Conservation (phyloP, 1,140 invertebrate species). For the Saccostrea cuccullata region DNA sequence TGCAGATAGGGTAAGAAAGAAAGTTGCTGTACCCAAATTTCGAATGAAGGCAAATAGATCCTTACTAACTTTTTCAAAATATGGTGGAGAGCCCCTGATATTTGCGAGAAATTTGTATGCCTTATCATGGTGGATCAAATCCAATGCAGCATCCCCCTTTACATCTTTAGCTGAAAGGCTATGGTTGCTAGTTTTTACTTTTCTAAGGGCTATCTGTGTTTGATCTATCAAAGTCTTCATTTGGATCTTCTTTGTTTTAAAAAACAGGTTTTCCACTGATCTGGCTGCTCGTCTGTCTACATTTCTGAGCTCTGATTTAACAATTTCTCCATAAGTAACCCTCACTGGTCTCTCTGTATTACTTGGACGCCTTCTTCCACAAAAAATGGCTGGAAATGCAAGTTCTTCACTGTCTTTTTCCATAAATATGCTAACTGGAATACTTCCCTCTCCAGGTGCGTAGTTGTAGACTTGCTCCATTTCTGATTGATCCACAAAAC, state of each 20-base stretch:
- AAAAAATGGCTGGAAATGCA: slow-evolving; percentile 58
- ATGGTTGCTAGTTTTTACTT: slow-evolving; percentile 56
- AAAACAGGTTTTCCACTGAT: slow-evolving; percentile 59
- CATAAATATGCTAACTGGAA: slow-evolving; percentile 54
- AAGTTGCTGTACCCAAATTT: slow-evolving; percentile 59
- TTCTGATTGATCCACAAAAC: slow-evolving; percentile 57
- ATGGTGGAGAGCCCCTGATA: slow-evolving; percentile 61
- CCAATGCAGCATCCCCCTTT: slow-evolving; percentile 36
- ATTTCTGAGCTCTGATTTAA: slow-evolving; percentile 55
- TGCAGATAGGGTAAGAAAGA: slow-evolving; percentile 60
- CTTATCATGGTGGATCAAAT: slow-evolving; percentile 50
- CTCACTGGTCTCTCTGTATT: slow-evolving; percentile 49
- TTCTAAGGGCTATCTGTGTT: slow-evolving; percentile 54
- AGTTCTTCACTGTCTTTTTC: slow-evolving; percentile 53
- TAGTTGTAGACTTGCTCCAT: slow-evolving; percentile 53
- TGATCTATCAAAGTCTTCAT: slow-evolving; percentile 55
- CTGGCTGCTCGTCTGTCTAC: slow-evolving; percentile 51
- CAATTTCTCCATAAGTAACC: slow-evolving; percentile 55
- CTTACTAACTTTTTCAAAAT: slow-evolving; percentile 59
- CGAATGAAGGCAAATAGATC: slow-evolving; percentile 64
- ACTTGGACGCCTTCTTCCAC: slow-evolving; percentile 47
- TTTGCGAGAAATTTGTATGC: slow-evolving; percentile 57
- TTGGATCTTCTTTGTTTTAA: slow-evolving; percentile 62
- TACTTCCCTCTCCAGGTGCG: slow-evolving; percentile 55
- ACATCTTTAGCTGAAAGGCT: slow-evolving; percentile 55